Percentiles rank a stretch among this genome's conserved stretches.
Evolutionary conservation across 64 coral and sea anemone genomes (phyloP).

Genomic region (Astreopora myriophthalma): DNA sequence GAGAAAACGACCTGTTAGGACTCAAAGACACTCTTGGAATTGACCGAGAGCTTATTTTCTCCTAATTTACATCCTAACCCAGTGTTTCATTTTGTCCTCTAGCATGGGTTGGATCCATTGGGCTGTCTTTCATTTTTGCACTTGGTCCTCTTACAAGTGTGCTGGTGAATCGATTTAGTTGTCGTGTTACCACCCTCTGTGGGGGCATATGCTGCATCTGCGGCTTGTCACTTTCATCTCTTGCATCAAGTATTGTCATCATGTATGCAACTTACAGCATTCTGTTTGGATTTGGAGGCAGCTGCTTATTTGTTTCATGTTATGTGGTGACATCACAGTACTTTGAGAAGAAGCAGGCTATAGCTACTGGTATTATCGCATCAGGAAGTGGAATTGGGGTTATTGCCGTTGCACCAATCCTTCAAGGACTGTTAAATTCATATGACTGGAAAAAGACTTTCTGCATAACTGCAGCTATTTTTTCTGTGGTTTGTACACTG

Average conservation of each 20-base stretch:
- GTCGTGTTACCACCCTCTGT: neutral
- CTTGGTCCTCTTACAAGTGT: neutral
- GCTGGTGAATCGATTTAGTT: slow-evolving; percentile 50
- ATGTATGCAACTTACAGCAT: slow-evolving; percentile 56
- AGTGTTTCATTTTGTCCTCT: neutral
- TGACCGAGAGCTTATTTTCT: neutral
- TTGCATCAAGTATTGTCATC: slow-evolving; percentile 5
- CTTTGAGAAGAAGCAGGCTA: slow-evolving; percentile 44
- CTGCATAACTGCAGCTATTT: slow-evolving; percentile 7
- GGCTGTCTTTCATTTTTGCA: slow-evolving; percentile 21
- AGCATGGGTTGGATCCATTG: slow-evolving; percentile 70
- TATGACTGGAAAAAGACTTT: slow-evolving; percentile 51
- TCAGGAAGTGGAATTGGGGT: slow-evolving; percentile 53
- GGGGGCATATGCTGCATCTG: slow-evolving; percentile 44
- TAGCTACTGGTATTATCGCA: slow-evolving; percentile 53
- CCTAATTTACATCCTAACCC: no score
- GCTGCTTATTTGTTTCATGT: slow-evolving; percentile 28
- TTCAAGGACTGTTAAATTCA: slow-evolving; percentile 22
- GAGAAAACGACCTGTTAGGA: no score
- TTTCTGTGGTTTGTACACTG: neutral
- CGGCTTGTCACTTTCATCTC: slow-evolving; percentile 38
- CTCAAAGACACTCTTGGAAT: no score
- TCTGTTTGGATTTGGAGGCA: slow-evolving; percentile 63
- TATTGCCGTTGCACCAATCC: neutral
- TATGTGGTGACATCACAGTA: slow-evolving; percentile 50